Percentiles rank a stretch among this genome's conserved stretches.
These are phyloP conservation scores for Gallinago undulata DNA, from an alignment of 2,113 vertebrate species.

Conservation along the genomic window DNA sequence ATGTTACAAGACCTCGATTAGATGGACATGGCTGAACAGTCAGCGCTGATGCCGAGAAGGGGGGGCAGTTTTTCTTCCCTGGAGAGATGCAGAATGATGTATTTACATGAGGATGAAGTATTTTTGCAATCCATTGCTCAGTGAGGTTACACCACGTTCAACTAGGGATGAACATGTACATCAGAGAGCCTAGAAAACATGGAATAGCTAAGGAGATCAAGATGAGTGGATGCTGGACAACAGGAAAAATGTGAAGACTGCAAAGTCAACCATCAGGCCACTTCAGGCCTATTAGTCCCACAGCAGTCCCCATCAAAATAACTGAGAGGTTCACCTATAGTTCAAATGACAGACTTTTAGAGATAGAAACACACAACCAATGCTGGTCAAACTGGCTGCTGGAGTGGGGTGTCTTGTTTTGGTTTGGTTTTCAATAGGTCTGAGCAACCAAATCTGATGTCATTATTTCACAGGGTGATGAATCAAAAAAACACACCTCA, in stretches of 20 bases:
- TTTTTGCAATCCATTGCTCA: background rate
- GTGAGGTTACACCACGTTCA: fast-evolving
- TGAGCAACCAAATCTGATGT: background rate
- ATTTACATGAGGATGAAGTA: background rate
- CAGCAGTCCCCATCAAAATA: background rate
- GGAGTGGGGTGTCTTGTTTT: background rate
- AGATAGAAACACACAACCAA: background rate
- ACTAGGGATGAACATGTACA: fast-evolving
- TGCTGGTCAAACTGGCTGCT: background rate
- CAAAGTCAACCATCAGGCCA: background rate
- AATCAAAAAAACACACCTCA: background rate
- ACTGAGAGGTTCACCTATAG: background rate
- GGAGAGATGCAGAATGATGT: background rate
- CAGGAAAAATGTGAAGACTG: background rate
- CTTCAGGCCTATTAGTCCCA: background rate
- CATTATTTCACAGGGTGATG: background rate
- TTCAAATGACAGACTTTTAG: background rate
- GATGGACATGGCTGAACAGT: background rate
- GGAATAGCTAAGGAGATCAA: background rate
- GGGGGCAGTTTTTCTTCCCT: background rate
- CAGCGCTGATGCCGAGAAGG: fast-evolving
- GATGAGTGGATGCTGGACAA: background rate
- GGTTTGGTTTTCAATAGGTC: background rate
- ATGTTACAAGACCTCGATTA: fast-evolving
- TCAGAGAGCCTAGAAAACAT: background rate